phyloP scores from a whole-genome alignment of 2,113 vertebrate genomes.

The Myiopsitta monachus region DNA sequence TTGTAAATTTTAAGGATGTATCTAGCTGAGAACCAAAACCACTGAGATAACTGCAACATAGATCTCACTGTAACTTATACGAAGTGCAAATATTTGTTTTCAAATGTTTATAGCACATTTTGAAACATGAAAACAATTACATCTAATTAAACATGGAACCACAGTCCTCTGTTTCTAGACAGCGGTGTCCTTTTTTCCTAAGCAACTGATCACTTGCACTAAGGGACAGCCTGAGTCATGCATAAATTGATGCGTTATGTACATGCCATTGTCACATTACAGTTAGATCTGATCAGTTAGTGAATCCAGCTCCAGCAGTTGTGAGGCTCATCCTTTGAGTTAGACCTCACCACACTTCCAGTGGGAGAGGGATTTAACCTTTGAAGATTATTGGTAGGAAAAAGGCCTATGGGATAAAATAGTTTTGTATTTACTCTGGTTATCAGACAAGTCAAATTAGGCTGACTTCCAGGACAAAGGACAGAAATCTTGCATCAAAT shows the following conservation, averaged over 20 bases:
- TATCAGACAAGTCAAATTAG: background rate
- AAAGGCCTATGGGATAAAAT: background rate
- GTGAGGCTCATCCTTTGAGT: background rate
- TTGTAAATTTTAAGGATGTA: background rate
- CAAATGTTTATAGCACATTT: background rate
- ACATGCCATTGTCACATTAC: accelerated
- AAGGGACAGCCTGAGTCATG: background rate
- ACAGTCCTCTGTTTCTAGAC: background rate
- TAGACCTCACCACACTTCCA: background rate
- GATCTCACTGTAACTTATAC: background rate
- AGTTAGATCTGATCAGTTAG: background rate
- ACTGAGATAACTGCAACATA: background rate
- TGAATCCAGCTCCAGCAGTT: background rate
- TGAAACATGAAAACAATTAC: background rate
- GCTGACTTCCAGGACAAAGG: background rate
- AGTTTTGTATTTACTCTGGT: background rate
- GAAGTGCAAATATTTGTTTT: background rate
- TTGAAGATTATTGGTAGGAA: background rate
- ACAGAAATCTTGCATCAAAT: background rate
- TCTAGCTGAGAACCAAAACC: background rate
- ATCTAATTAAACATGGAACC: background rate
- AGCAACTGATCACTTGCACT: background rate
- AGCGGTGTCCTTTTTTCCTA: background rate
- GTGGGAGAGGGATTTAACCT: background rate
- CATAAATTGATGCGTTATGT: background rate